Base-by-base conservation (phyloP, 2,888 invertebrate genomes). In the Galeruca laticollis region DNA sequence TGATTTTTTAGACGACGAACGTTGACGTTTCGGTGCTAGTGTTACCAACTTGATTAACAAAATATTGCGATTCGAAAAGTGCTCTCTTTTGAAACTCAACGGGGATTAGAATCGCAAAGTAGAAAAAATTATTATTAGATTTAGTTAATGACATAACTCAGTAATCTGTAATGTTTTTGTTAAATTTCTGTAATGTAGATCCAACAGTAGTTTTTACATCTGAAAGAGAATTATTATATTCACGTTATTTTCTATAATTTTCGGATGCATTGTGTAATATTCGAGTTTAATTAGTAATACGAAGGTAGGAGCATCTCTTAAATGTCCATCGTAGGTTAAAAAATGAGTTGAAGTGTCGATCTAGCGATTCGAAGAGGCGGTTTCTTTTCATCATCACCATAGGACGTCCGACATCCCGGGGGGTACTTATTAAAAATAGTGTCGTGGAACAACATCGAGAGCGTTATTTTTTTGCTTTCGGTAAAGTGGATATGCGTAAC, bases 301-400 rank as follows among this genome's bases (percentile, higher is more conserved):
- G 31, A 31, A 26, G 54, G 54, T n/a, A 31, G 54, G 31, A 54
- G 54, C 26, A 54, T 54, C 54, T 54, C 54, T 54, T 31, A 31
- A n/a, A 54, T 31, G 54, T 31, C 54, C 54, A 54, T 31, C 31
- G 54, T 26, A 54, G 54, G 31, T 54, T 54, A 68, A 61, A 68
- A 61, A 61, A 56, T 61, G 61, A 68, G 57, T 15, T 68, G 69
- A 77, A 75, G 77, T 77, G 77, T 77, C 77, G 77, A 77, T 77
- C 72, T 74, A 75, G 70, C 73, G 71, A 75, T 75, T 75, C 76
- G 75, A 77, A 75, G 77, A 75, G 77, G 75, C 77, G 76, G 77
- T 67, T 68, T 63, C 71, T 72, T 75, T 77, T 77, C 70, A 69
- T 57, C 47, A 71, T 68, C 76, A 37, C 76, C 64, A 66, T 74